Evolutionary conservation across 1,140 invertebrate species (phyloP), one percentile per base, ranked within the genome.

Genomic region (Drosophila sproati): DNA sequence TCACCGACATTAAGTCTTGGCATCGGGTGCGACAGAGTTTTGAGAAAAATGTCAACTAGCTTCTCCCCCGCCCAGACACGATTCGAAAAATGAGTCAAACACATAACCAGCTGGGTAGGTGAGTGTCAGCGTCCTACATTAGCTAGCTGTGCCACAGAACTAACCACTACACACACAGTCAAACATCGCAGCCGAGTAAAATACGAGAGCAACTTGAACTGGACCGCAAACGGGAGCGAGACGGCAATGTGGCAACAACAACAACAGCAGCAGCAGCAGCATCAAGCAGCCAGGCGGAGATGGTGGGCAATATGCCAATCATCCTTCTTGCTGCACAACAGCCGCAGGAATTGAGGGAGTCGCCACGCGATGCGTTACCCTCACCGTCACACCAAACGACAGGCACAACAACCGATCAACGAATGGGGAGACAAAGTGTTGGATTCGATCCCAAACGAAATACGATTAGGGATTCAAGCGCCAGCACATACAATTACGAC

Each of bases 11-110:
- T 68, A 48, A 51, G 63, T 56, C 63, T 68, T 29, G 54, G 51
- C 20, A 61, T 71, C 66, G 73, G 48, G 35, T 37, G 39, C 56
- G 51, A 56, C 41, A 63, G 68, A 71, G 82, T 82, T 87, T 88
- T 89, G 83, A 69, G 77, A 89, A 89, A 89, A 79, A 88, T 88
- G 83, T 88, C 83, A 88, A 66, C n/a, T 34, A 10, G 43, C 31
- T 8, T 10, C 57, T 43, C 39, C 39, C 39, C 39, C n/a, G 4
- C 5, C 31, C 51, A 52, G 28, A 52, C 41, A 56, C 37, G 67
- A 83, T 61, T 80, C 48, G 60, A 80, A 78, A 87, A 89, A 89
- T 89, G 83, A 80, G 67, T 52, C 62, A 72, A 66, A 77, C 80
- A 78, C 56, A 54, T 75, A 80, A 60, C 45, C 64, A 70, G 20